These are phyloP conservation scores for Parauchenoglanis punctatus DNA, from an alignment of 2,797 vertebrate genomes.

Conservation along the genomic window DNA sequence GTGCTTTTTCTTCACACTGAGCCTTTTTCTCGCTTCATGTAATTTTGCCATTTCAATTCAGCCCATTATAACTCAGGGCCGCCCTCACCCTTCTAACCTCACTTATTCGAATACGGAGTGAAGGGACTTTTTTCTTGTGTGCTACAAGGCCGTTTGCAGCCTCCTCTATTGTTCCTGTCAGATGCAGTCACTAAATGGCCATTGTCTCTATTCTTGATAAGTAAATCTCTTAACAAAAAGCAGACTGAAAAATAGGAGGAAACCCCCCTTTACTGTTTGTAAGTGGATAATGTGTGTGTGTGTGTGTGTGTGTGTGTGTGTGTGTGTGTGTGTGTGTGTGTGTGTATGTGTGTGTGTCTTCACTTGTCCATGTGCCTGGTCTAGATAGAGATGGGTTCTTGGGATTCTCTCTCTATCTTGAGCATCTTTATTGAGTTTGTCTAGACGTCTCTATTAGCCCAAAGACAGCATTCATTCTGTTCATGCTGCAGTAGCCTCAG, in stretches of 20 bases:
- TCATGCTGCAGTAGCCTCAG: conserved; percentile 60
- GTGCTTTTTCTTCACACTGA: conserved; percentile 40
- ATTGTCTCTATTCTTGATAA: conserved; percentile 71
- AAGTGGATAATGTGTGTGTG: conserved; percentile 66
- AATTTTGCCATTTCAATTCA: conserved; percentile 52
- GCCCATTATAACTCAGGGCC: conserved; percentile 40
- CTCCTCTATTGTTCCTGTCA: conserved; percentile 70
- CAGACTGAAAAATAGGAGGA: conserved; percentile 60
- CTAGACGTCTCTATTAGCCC: conserved; percentile 79
- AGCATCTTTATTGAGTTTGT: conserved; percentile 75
- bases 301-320: conserved; percentile 28
- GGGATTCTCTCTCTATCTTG: conserved; percentile 68
- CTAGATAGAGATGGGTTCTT: conserved; percentile 61
- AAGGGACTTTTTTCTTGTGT: conserved; percentile 55
- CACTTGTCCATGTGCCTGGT: conserved; percentile 53
- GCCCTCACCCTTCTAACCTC: conserved; percentile 38
- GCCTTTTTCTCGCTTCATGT: conserved; percentile 36
- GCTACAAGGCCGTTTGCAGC: conserved; percentile 61
- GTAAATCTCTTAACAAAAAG: conserved; percentile 62
- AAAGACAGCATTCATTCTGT: conserved; percentile 61
- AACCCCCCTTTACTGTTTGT: conserved; percentile 62
- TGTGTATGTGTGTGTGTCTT: conserved; percentile 22
- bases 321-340: conserved; percentile 11
- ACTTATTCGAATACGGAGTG: conserved; percentile 61
- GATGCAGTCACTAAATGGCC: conserved; percentile 73